Evolutionary conservation across 2,888 invertebrate genomes (phyloP).

Genomic region (Polyploca ridens): DNA sequence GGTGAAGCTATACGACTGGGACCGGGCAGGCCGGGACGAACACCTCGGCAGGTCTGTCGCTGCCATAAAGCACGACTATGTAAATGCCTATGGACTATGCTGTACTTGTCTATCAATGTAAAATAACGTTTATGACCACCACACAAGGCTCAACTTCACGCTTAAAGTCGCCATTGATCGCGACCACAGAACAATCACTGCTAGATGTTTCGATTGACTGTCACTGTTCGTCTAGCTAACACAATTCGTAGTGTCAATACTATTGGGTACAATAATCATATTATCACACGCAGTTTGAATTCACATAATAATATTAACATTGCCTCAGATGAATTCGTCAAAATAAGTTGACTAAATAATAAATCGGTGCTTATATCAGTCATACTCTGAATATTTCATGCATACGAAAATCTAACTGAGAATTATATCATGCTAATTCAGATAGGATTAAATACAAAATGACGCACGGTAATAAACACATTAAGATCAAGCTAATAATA

Average conservation of each 20-base stretch:
- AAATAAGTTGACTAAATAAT: background rate
- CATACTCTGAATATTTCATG: background rate
- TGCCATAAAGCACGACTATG: conserved; percentile 29
- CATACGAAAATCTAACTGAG: background rate
- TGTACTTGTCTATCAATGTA: conserved; percentile 11
- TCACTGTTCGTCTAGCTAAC: conserved; percentile 16
- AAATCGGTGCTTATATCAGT: background rate
- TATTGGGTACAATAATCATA: background rate
- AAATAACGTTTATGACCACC: background rate
- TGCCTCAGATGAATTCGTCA: background rate
- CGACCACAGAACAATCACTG: conserved; percentile 23
- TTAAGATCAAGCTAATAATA: background rate
- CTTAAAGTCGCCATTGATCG: conserved; percentile 26
- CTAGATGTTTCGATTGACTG: conserved; percentile 29
- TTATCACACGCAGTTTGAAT: background rate
- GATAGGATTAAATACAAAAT: background rate
- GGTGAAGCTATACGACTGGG: conserved; percentile 95
- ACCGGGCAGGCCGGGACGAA: conserved; percentile 96
- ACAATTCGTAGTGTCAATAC: background rate
- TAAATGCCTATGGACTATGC: conserved; percentile 32
- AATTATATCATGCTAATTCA: background rate
- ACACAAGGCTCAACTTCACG: conserved; percentile 1
- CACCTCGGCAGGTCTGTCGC: conserved; percentile 93
- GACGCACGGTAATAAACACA: background rate
- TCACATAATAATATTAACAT: background rate